Base-by-base conservation (phyloP, 2,888 invertebrate species). In the Leptothorax acervorum region DNA sequence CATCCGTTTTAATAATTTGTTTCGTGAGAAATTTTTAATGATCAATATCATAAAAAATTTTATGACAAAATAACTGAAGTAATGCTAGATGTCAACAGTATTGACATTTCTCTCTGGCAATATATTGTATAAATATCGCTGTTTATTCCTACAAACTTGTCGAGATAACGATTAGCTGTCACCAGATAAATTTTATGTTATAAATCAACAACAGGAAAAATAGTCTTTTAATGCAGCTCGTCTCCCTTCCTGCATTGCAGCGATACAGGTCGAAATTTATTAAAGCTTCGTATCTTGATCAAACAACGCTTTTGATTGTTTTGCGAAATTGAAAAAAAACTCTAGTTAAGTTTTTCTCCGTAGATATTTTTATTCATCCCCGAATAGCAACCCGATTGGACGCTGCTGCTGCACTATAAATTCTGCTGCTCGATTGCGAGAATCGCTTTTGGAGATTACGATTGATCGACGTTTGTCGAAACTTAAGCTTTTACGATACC, bases 381-480 rank as follows among this genome's bases (percentile, higher is more conserved):
- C 12, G 23, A 31, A 28, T 73, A 60, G 73, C 73, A 48, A 73
- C 35, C n/a, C 73, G 73, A 81, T 81, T 81, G 79, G 60, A 62
- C 55, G 73, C 60, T 28, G 18, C 74, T 73, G 79, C 48, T 12
- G 73, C 39, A 73, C 79, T 60, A 73, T 81, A 81, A 81, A 81
- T 81, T 81, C 60, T 18, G n/a, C 51, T 39, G 60, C 73, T 60
- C 79, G 57, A 60, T 71, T 48, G 79, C 73, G 39, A 73, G 73
- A 73, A 73, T 18, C 79, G 60, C 48, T 81, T 81, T 60, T 73
- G 48, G 79, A 81, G 79, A 65, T 74, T 82, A 53, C 70, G 68
- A 86, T 86, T 84, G 88, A 86, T 57, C 83, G 60, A 53, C 79
- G 60, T 81, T 73, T 65, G 51, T 31, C 55, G 53, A 55, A 78